A percentile compares a stretch with the other conserved stretches of the same genome.
Conservation (phyloP, 2,797 vertebrate genomes). For the Oryzias dopingdopingensis region DNA sequence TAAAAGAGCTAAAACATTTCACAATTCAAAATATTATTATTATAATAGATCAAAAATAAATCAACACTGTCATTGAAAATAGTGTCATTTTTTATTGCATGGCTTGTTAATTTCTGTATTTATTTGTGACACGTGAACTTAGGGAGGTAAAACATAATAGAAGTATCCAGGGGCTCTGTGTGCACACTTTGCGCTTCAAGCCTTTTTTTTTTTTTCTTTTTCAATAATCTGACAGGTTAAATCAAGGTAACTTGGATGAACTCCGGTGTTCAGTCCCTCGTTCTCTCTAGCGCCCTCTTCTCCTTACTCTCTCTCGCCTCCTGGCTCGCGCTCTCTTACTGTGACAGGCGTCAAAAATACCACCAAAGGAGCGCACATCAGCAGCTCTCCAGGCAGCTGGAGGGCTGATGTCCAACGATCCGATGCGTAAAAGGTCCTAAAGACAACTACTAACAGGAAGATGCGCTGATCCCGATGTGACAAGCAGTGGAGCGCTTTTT, state of each 20-base stretch:
- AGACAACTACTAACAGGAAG: slow-evolving; percentile 10
- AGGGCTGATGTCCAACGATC: slow-evolving; percentile 17
- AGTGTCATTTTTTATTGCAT: too few relatives aligned
- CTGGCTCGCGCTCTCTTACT: slow-evolving; percentile 4
- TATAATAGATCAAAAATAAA: too few relatives aligned
- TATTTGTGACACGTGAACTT: too few relatives aligned
- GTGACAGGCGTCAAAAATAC: slow-evolving; percentile 62
- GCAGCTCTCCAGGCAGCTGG: slow-evolving; percentile 41
- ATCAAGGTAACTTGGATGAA: neutral
- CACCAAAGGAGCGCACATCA: slow-evolving; percentile 46
- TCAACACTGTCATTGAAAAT: too few relatives aligned
- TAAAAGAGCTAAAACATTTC: too few relatives aligned
- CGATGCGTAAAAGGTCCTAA: slow-evolving; percentile 21
- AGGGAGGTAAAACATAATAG: too few relatives aligned
- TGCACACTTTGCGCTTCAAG: too few relatives aligned
- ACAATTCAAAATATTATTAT: too few relatives aligned
- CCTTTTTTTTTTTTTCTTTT: too few relatives aligned
- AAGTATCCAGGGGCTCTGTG: too few relatives aligned
- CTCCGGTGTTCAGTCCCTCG: neutral
- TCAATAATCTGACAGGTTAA: neutral
- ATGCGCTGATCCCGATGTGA: slow-evolving; percentile 4
- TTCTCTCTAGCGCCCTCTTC: slow-evolving; percentile 9
- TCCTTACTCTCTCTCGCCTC: neutral
- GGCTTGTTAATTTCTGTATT: too few relatives aligned
- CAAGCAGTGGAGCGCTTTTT: slow-evolving; percentile 3